Base-by-base conservation (phyloP, 2,113 vertebrate genomes). In the Suricata suricatta region DNA sequence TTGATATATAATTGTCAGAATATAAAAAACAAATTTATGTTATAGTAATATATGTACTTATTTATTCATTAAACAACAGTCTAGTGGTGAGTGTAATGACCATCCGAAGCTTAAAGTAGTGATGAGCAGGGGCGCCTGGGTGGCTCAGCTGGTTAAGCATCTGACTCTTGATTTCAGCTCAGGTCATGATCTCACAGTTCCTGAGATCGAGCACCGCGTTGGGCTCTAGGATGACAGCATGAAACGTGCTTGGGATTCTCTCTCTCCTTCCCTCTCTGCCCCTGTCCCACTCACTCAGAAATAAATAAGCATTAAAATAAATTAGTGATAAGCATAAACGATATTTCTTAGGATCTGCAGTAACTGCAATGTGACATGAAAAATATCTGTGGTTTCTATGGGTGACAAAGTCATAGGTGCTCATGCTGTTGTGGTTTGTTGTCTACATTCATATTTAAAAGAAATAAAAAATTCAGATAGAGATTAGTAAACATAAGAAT, bases 31-130 rank as follows among this genome's bases (percentile, higher is more conserved):
- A 69, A 64, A 60, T 47, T 50, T 82, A 15, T 77, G 9, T 3
- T 29, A 69, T 88, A 69, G 54, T 88, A 77, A 72, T 66, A 63
- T 35, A 29, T 41, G 4, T 69, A 54, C 21, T 81, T 83, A 31
- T 95, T 74, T 77, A 90, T 96, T 87, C 77, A 79, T 31, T 93
- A 95, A 76, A 71, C 13, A 84, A 29, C 29, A 84, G 57, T 87
- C 25, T 85, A 41, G 41, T 80, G 31, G 15, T 79, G 60, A 14
- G 4, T 81, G 27, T 94, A 79, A 50, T 35, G 74, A 68, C 9
- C 11, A 71, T 15, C 29, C n/a, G 79, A 33, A 94, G 68, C 97
- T 95, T 74, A 83, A 87, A 90, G n/a, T 87, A 66, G 52, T 84
- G 85, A 79, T 47, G 38, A 94, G 3, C 57, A 23, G 57, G 57